phyloP scores from a whole-genome alignment of 2,797 vertebrate genomes.

The Micropoecilia bifurca region DNA sequence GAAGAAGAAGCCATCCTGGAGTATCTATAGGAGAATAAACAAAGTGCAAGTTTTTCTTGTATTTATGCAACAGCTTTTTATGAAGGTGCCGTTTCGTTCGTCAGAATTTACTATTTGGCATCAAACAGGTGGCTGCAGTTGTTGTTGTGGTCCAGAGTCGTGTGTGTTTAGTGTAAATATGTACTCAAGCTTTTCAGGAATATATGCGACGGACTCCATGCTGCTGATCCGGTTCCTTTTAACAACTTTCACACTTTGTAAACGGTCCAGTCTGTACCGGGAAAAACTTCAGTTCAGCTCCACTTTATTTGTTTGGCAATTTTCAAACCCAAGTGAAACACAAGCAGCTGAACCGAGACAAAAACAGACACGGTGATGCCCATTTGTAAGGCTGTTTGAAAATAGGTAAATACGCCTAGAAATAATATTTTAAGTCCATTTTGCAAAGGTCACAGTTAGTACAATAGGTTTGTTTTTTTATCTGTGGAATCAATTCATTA shows the following conservation, averaged over 20 bases:
- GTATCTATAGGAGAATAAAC: slow-evolving; percentile 49
- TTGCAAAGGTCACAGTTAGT: too few species aligned
- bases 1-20: slow-evolving; percentile 51
- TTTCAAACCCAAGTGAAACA: background rate
- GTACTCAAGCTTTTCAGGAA: slow-evolving; percentile 67
- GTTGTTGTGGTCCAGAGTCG: slow-evolving; percentile 63
- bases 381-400: too few species aligned
- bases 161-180: slow-evolving; percentile 76
- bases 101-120: slow-evolving; percentile 78
- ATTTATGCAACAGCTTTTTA: slow-evolving; percentile 78
- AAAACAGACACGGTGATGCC: background rate
- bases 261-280: background rate
- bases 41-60: slow-evolving; percentile 53
- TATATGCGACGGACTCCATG: slow-evolving; percentile 19
- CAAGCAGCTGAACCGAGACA: background rate
- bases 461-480: too few species aligned
- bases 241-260: background rate
- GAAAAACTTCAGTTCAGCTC: background rate
- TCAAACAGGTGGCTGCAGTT: slow-evolving; percentile 75
- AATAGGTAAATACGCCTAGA: too few species aligned
- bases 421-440: too few species aligned
- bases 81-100: slow-evolving; percentile 73
- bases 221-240: background rate
- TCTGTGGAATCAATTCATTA: too few species aligned
- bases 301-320: background rate